Evolutionary conservation across 1,140 invertebrate genomes (phyloP), one percentile per base, ranked within the genome.

Genomic region (Bicyclus anynana): DNA sequence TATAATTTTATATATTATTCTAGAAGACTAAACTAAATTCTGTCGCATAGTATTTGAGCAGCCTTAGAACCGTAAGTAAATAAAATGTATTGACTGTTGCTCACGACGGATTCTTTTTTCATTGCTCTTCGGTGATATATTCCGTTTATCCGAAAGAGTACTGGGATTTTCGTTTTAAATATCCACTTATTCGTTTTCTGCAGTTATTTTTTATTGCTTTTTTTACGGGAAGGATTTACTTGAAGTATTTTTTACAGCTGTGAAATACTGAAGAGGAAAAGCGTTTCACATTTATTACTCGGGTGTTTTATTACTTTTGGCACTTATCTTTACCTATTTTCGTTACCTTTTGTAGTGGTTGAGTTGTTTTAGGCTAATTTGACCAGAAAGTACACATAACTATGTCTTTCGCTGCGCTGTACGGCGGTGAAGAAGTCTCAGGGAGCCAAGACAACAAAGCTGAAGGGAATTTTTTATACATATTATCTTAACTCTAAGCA

Each of bases 51-150:
- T 47, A n/a, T 63, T 23, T 23, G 59, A 27, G 44, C 18, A 7
- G 54, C 71, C 72, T 77, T 74, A 77, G 62, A 58, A 69, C 56
- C 70, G 68, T 79, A 78, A 76, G 68, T 79, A 78, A 76, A 81
- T 69, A 75, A 74, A 74, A 68, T 58, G 69, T 60, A 63, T 58
- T 67, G 60, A 69, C 67, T 53, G 67, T 64, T 65, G 53, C 64
- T 67, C 48, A 47, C 53, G 62, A 71, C 54, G 59, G 67, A 70
- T 76, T 69, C 66, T 70, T 77, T 81, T 81, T 77, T 75, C 76
- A 79, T 79, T 77, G 72, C 60, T 60, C 67, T 35, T 58, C 59
- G 10, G 59, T 77, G 72, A 77, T 78, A 77, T 77, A 77, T 77
- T 68, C 65, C 50, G 37, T 52, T 59, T 62, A 73, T 72, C 52